A percentile compares a stretch with the other conserved stretches of the same genome.
These are phyloP conservation scores for Chymomyza caudatula DNA, from an alignment of 2,888 invertebrate genomes.

Conservation along the genomic window DNA sequence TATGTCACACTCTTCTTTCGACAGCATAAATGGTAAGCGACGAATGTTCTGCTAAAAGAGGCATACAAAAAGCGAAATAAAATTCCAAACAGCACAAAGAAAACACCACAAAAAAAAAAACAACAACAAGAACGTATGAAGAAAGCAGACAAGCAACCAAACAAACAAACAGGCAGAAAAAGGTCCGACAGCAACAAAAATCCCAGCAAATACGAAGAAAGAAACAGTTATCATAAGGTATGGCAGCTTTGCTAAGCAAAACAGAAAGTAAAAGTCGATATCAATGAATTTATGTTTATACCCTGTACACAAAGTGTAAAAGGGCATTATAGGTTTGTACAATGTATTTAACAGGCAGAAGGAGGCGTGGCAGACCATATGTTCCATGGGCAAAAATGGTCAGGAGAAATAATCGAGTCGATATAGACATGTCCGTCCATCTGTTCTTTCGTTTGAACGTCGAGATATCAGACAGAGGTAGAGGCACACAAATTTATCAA, in stretches of 20 bases:
- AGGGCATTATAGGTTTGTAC: no score
- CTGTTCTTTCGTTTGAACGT: no score
- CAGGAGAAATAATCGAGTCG: no score
- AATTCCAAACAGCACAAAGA: neutral
- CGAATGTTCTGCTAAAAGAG: neutral
- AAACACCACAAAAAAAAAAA: constrained; percentile 8
- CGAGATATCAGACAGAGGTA: no score
- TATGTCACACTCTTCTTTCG: neutral
- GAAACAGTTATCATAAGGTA: neutral
- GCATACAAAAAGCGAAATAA: neutral
- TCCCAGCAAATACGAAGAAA: constrained; percentile 11
- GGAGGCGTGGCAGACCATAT: no score
- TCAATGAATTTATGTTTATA: constrained; percentile 48
- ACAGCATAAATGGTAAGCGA: neutral
- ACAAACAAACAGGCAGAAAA: constrained; percentile 7
- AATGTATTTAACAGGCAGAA: no score
- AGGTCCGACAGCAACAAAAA: constrained; percentile 11
- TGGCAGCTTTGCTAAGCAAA: constrained; percentile 1
- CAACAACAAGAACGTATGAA: constrained; percentile 23
- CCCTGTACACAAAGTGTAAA: no score
- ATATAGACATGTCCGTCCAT: no score
- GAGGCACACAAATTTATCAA: no score
- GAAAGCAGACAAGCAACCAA: constrained; percentile 33
- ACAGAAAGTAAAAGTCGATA: constrained; percentile 58
- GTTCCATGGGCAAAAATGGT: no score